Evolutionary conservation across 1,140 invertebrate species (phyloP), one percentile per base, ranked within the genome.

Genomic region (Drosophila tani): DNA sequence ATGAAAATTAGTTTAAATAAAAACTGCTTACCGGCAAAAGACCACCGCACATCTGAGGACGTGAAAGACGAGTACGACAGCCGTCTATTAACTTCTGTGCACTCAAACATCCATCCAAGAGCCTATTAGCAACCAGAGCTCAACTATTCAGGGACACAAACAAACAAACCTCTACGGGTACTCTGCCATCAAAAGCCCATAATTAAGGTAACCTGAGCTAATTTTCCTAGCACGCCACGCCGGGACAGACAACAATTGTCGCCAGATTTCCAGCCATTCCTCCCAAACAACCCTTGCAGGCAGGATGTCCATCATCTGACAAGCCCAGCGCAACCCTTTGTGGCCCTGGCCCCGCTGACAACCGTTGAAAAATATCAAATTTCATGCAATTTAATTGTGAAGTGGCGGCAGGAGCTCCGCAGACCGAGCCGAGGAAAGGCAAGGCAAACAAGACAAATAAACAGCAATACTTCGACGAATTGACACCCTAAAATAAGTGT

Each of bases 361-460:
- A 59, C 63, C 81, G 75, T 63, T 67, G 67, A 84, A 90, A 88
- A 88, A 90, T 88, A 88, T 88, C 82, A 90, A 88, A 90, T 88
- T 88, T 90, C 85, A 88, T 85, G 85, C 85, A 85, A 85, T 88
- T 90, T 90, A 84, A 88, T 90, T 88, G 67, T 79, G 69, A 66
- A 90, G 77, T 84, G 80, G 85, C 67, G 69, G 73, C 63, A 71
- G 78, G 55, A 70, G 64, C 47, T 60, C 57, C 21, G 67, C 9
- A 49, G 63, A 40, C 41, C 45, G 50, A 56, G 63, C 49, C 64
- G 47, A 81, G 40, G 32, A 53, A 75, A 60, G 53, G 49, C 40
- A 73, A 49, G 56, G 47, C 47, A 53, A 27, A 27, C 40, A 21
- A n/a, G 11, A 21, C 2, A 29, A 5, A 40, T 3, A 59, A 19